Evolutionary conservation across 2,113 vertebrate genomes (phyloP).

Genomic region (Clarias batrachus): DNA sequence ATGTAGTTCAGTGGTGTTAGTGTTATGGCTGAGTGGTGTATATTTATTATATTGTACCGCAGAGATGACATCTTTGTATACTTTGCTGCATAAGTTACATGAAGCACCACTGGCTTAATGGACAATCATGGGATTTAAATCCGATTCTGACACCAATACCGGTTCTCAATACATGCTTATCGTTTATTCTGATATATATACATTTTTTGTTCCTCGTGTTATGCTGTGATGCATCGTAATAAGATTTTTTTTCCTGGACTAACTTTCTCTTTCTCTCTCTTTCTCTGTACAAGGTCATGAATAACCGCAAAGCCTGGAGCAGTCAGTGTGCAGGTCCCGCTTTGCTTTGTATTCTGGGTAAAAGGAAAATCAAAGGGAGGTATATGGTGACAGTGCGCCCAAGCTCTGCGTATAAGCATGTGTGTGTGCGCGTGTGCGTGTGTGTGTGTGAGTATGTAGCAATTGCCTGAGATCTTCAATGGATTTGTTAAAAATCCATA

Average conservation of each 20-base stretch:
- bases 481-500: neutral
- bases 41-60: neutral
- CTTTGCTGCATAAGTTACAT: neutral
- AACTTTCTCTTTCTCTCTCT: neutral
- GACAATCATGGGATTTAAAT: neutral
- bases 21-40: too few relatives aligned
- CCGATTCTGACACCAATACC: neutral
- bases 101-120: neutral
- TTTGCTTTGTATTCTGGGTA: neutral
- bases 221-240: neutral
- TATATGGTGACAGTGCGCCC: neutral
- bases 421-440: neutral
- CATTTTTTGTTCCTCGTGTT: neutral
- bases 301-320: neutral
- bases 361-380: constrained; percentile 14
- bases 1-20: too few relatives aligned
- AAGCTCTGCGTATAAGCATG: neutral
- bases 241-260: neutral
- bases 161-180: neutral
- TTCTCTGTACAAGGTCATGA: neutral
- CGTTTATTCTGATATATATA: neutral
- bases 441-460: neutral
- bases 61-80: neutral
- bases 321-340: neutral
- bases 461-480: constrained; percentile 15